phyloP scores from a whole-genome alignment of 2,888 invertebrate species.

The Aproaerema taeniolella region DNA sequence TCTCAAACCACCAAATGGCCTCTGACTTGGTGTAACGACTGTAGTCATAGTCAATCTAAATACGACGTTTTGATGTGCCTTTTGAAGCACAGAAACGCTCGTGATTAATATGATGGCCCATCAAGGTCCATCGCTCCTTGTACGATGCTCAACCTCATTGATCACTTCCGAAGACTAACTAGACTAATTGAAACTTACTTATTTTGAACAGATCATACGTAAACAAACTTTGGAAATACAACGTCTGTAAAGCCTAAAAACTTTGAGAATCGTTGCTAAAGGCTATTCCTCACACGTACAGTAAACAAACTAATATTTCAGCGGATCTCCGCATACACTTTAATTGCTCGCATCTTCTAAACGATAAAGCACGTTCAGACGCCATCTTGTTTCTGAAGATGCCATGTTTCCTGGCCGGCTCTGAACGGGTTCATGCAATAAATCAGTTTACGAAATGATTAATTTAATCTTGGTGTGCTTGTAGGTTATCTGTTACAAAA shows the following conservation, averaged over 20 bases:
- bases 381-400: constrained; percentile 26
- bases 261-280: background rate
- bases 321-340: constrained; percentile 12
- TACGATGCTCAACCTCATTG: too few relatives aligned
- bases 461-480: too few relatives aligned
- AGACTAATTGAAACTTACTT: too few relatives aligned
- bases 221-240: background rate
- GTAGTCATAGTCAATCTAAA: too few relatives aligned
- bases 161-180: too few relatives aligned
- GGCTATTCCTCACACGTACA: background rate
- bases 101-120: too few relatives aligned
- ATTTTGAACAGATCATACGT: background rate
- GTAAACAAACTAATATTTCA: constrained; percentile 15
- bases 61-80: background rate
- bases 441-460: too few relatives aligned
- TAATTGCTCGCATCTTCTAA: constrained; percentile 25
- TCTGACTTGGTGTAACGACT: too few relatives aligned
- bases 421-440: constrained; percentile 14
- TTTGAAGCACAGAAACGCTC: too few relatives aligned
- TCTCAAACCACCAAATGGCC: too few relatives aligned
- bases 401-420: constrained; percentile 24
- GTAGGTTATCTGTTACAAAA: too few relatives aligned
- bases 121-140: background rate
- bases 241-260: background rate
- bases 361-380: constrained; percentile 28